Conservation (phyloP, 2,113 vertebrate genomes). For the Oxygymnocypris stewartii region DNA sequence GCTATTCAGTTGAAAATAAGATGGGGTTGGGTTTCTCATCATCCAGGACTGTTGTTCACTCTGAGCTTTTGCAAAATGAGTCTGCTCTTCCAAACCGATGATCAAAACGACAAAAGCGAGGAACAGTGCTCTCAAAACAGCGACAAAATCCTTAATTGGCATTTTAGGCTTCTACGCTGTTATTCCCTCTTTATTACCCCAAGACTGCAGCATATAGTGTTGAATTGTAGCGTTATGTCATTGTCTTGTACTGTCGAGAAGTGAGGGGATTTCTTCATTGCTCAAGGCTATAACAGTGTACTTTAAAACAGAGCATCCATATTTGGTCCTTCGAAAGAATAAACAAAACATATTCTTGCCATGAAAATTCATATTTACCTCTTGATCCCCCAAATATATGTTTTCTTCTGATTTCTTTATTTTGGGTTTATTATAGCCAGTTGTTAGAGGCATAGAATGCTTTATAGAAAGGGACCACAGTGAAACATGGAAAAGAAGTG, state of each 20-base stretch:
- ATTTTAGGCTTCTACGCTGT: background rate
- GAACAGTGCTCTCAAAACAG: background rate
- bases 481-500: background rate
- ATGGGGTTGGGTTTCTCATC: slow-evolving; percentile 33
- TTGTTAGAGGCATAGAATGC: background rate
- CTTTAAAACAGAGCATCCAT: background rate
- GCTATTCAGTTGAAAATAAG: slow-evolving; percentile 38
- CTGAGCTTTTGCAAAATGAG: slow-evolving; percentile 5
- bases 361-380: background rate
- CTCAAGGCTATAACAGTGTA: background rate
- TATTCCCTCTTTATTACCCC: background rate
- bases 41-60: slow-evolving; percentile 35
- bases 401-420: background rate
- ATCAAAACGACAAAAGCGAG: background rate
- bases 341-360: background rate
- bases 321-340: background rate
- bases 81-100: slow-evolving; percentile 3
- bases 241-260: background rate
- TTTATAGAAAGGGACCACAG: background rate
- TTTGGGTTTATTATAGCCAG: background rate
- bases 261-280: background rate
- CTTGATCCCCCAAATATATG: background rate
- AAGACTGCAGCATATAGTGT: background rate
- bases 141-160: background rate
- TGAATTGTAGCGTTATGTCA: background rate